Evolutionary conservation across 2,113 vertebrate genomes (phyloP).

Genomic region (Rhombomys opimus): DNA sequence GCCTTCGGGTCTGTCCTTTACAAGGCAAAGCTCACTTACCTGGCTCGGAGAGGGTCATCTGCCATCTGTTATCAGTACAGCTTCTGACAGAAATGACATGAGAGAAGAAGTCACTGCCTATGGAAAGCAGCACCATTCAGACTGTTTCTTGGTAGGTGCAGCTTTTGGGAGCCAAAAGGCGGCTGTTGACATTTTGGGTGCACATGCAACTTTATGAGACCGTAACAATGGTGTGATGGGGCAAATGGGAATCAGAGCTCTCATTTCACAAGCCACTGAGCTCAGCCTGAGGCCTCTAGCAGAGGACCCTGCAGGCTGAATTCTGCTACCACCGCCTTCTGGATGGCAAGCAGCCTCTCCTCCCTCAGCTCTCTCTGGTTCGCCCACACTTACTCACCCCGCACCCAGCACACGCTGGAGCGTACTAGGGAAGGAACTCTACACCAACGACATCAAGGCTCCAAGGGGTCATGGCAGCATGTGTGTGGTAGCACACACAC

Average conservation of each 20-base stretch:
- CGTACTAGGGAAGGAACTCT: not conserved
- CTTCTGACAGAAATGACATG: not conserved
- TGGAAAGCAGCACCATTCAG: not conserved
- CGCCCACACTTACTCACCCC: too few species aligned
- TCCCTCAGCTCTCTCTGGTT: not conserved
- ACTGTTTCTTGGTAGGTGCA: not conserved
- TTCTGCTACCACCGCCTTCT: not conserved
- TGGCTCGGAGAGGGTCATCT: not conserved
- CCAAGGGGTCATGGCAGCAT: not conserved
- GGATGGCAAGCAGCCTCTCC: not conserved
- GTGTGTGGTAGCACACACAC: not conserved
- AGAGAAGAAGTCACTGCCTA: not conserved
- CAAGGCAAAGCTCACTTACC: not conserved
- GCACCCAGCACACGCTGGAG: too few species aligned
- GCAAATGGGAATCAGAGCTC: not conserved
- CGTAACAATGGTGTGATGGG: not conserved
- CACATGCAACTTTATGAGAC: not conserved
- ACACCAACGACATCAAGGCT: not conserved
- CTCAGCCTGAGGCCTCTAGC: not conserved
- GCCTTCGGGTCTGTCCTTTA: not conserved
- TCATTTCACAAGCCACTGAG: not conserved
- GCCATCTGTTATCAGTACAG: not conserved
- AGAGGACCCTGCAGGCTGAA: not conserved
- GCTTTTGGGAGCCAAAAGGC: not conserved
- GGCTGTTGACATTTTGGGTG: not conserved